Evolutionary conservation across 2,113 vertebrate genomes (phyloP).

Genomic region (Eleginops maclovinus): DNA sequence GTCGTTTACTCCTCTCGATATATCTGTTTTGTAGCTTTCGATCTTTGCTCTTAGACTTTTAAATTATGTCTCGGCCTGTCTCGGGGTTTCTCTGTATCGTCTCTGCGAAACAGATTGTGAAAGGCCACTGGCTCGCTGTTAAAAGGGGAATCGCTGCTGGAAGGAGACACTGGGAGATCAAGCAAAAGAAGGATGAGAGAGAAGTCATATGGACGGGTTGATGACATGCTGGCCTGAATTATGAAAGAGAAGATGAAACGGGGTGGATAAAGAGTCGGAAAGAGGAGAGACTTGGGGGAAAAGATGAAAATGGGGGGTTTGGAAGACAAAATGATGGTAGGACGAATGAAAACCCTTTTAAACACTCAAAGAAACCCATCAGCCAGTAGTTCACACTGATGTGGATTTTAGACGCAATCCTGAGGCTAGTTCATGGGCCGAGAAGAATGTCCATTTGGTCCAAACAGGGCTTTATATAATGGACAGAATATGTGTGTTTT

Average conservation of each 20-base stretch:
- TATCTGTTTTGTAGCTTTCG: constrained; percentile 51
- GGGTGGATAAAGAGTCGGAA: constrained; percentile 21
- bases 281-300: not conserved
- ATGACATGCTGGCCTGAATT: constrained; percentile 66
- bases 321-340: not conserved
- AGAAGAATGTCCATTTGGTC: constrained; percentile 49
- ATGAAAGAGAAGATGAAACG: constrained; percentile 61
- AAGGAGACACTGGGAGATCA: constrained; percentile 43
- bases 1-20: constrained; percentile 38
- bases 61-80: constrained; percentile 26
- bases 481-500: constrained; percentile 41
- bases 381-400: constrained; percentile 47
- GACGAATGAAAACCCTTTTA: constrained; percentile 46
- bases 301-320: not conserved
- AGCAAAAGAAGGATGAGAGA: constrained; percentile 39
- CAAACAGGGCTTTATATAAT: constrained; percentile 41
- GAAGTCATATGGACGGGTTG: constrained; percentile 43
- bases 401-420: constrained; percentile 65
- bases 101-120: constrained; percentile 72
- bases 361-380: constrained; percentile 41
- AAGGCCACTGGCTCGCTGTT: constrained; percentile 65
- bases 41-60: constrained; percentile 39
- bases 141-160: constrained; percentile 55
- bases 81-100: constrained; percentile 37
- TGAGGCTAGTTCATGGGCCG: constrained; percentile 55